Evolutionary conservation across 2,888 invertebrate genomes (phyloP).

Genomic region (Neria commutata): DNA sequence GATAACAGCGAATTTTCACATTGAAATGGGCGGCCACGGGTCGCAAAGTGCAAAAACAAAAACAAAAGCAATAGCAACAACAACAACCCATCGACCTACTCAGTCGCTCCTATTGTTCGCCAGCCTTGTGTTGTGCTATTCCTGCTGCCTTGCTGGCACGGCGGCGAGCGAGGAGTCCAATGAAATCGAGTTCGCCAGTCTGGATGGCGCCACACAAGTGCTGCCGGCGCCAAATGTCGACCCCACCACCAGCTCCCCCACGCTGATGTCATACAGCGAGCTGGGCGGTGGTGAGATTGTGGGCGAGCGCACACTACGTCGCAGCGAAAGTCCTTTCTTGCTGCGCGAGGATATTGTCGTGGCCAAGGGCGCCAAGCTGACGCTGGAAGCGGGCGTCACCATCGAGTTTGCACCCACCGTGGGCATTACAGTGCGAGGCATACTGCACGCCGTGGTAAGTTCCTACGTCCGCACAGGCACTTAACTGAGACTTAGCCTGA

Average conservation of each 20-base stretch:
- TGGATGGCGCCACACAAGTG: constrained; percentile 49
- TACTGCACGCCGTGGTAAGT: constrained; percentile 87
- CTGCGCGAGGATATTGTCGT: constrained; percentile 81
- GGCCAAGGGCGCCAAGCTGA: constrained; percentile 77
- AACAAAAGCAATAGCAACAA: constrained; percentile 6
- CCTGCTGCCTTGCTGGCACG: not conserved
- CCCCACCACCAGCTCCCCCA: constrained; percentile 31
- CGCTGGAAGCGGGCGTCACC: constrained; percentile 89
- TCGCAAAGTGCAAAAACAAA: constrained; percentile 30
- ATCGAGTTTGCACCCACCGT: constrained; percentile 89
- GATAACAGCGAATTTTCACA: no score
- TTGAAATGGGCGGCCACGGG: constrained; percentile 44
- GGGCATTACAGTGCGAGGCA: constrained; percentile 91
- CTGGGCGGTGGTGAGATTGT: constrained; percentile 56
- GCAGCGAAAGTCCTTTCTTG: constrained; percentile 73
- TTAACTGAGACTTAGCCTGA: no score
- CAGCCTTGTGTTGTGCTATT: not conserved
- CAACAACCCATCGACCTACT: not conserved
- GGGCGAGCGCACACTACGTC: constrained; percentile 54
- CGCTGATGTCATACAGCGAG: constrained; percentile 52
- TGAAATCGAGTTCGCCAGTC: constrained; percentile 54
- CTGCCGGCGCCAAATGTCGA: constrained; percentile 40
- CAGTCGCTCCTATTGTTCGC: constrained; percentile 11
- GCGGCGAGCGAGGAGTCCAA: constrained; percentile 33
- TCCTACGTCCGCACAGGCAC: no score